Evolutionary conservation across 2,888 invertebrate species (phyloP).

Genomic region (Merodon equestris): DNA sequence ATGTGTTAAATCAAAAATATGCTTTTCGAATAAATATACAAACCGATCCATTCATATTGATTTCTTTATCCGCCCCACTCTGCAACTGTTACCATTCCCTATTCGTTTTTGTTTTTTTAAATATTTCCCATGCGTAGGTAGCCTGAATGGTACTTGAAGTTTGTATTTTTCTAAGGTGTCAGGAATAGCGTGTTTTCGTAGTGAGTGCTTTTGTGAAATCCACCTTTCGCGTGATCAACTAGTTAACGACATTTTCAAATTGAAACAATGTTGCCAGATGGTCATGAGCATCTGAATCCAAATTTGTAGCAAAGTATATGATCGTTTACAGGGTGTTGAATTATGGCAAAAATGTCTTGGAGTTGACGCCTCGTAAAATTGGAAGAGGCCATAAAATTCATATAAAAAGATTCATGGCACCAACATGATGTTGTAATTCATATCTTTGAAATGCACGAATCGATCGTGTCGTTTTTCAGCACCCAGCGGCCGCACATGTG

Average conservation of each 20-base stretch:
- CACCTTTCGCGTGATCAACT: constrained; percentile 54
- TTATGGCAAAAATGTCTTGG: constrained; percentile 20
- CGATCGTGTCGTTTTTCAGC: too few relatives aligned
- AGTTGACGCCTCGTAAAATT: constrained; percentile 36
- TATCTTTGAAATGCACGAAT: too few relatives aligned
- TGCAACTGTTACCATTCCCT: neutral
- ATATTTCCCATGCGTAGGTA: constrained; percentile 45
- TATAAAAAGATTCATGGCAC: too few relatives aligned
- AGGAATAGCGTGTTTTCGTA: constrained; percentile 30
- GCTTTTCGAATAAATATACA: constrained; percentile 65
- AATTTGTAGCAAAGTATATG: constrained; percentile 14
- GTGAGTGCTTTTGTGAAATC: constrained; percentile 24
- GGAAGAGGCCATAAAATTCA: constrained; percentile 35
- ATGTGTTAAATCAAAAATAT: constrained; percentile 66
- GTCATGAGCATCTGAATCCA: constrained; percentile 24
- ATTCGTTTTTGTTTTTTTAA: constrained; percentile 33
- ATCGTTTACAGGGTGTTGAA: neutral
- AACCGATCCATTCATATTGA: constrained; percentile 50
- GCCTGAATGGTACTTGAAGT: neutral
- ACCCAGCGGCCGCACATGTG: too few relatives aligned
- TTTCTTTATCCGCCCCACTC: constrained; percentile 17
- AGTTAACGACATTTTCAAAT: constrained; percentile 33
- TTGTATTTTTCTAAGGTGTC: constrained; percentile 39
- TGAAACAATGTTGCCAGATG: constrained; percentile 26
- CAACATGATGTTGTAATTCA: too few relatives aligned